Evolutionary conservation across 2,888 invertebrate species (phyloP).

Genomic region (Venusia cambrica): DNA sequence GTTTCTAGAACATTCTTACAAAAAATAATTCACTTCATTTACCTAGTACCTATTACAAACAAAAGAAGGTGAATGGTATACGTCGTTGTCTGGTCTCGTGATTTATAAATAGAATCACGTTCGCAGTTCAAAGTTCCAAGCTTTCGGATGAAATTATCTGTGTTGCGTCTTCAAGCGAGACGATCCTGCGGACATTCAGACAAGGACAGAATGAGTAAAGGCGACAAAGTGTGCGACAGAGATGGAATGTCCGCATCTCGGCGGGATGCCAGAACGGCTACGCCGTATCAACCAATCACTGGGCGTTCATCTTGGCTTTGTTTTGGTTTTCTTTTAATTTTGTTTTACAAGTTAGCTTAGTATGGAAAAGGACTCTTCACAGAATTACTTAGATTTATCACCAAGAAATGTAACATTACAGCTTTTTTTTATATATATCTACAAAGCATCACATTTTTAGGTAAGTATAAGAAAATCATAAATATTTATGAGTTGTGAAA

Average conservation of each 20-base stretch:
- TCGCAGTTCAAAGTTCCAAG: conserved; percentile 65
- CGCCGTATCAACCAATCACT: conserved; percentile 75
- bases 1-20: not conserved
- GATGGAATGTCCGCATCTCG: conserved; percentile 58
- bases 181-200: conserved; percentile 71
- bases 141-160: conserved; percentile 75
- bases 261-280: conserved; percentile 69
- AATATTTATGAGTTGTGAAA: conserved; percentile 8
- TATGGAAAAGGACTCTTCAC: conserved; percentile 18
- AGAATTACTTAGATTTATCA: not conserved
- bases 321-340: conserved; percentile 55
- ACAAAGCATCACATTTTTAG: no score
- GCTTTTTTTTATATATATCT: no score
- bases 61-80: not conserved
- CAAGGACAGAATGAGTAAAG: conserved; percentile 39
- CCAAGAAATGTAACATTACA: no score
- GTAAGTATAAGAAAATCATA: not conserved
- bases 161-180: conserved; percentile 76
- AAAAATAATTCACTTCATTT: not conserved
- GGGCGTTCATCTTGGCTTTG: conserved; percentile 59
- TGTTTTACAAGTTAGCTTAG: conserved; percentile 16
- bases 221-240: conserved; percentile 34
- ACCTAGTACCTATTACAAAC: not conserved
- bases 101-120: conserved; percentile 60
- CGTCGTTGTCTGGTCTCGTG: conserved; percentile 51